Percentiles rank a stretch among this genome's conserved stretches.
phyloP scores from a whole-genome alignment of 1,140 invertebrate species.

The Atta colombica region DNA sequence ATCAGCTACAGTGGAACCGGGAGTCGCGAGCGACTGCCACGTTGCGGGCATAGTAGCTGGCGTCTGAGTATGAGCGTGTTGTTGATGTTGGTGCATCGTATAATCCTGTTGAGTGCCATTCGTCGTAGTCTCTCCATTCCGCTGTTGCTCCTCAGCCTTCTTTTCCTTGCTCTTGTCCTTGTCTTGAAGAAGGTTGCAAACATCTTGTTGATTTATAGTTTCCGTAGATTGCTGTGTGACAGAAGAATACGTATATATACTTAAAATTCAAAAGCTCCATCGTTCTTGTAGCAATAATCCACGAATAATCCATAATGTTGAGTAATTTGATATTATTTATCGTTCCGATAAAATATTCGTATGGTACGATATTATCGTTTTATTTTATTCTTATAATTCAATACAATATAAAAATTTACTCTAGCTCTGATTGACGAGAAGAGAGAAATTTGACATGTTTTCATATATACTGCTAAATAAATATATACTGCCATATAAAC shows the following conservation, averaged over 20 bases:
- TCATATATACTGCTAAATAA: background rate
- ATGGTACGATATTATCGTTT: background rate
- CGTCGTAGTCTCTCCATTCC: slow-evolving; percentile 79
- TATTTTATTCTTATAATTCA: background rate
- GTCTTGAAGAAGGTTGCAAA: slow-evolving; percentile 85
- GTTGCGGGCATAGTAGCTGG: slow-evolving; percentile 86
- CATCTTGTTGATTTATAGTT: slow-evolving; percentile 85
- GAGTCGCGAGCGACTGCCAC: slow-evolving; percentile 92
- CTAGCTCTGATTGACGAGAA: background rate
- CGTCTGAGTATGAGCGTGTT: slow-evolving; percentile 86
- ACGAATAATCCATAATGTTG: too few species aligned
- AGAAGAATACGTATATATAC: background rate
- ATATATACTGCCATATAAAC: background rate
- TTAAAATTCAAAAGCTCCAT: background rate
- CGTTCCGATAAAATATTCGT: background rate
- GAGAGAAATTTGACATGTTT: background rate
- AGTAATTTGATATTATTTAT: background rate
- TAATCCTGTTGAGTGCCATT: slow-evolving; percentile 84
- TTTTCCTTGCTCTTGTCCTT: slow-evolving; percentile 85
- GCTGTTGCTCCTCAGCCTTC: slow-evolving; percentile 82
- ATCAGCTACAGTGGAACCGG: slow-evolving; percentile 92
- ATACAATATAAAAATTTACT: background rate
- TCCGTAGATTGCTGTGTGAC: slow-evolving; percentile 78
- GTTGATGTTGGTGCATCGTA: slow-evolving; percentile 85
- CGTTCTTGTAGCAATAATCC: background rate